Conservation (phyloP, 2,797 vertebrate species). For the Scleropages formosus region DNA sequence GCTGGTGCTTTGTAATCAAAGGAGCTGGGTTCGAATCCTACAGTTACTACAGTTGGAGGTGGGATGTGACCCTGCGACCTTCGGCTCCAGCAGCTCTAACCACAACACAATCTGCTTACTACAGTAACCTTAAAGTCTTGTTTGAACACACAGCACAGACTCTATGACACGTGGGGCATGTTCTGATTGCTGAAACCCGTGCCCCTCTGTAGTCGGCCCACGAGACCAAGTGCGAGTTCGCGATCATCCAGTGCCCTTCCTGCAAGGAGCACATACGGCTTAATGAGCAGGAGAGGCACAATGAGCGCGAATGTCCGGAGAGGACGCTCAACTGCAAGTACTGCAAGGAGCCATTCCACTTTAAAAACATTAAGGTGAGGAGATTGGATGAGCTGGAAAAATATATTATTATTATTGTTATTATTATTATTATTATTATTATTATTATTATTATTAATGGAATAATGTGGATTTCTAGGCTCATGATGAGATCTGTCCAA, state of each 20-base stretch:
- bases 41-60: too few species aligned
- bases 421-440: not conserved
- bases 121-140: not conserved
- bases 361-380: conserved; percentile 73
- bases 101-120: too few species aligned
- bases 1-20: too few species aligned
- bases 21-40: too few species aligned
- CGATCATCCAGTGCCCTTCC: conserved; percentile 75
- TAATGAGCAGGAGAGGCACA: conserved; percentile 77
- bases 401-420: not conserved
- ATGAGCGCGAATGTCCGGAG: conserved; percentile 78
- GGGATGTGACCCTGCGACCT: too few species aligned
- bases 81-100: too few species aligned
- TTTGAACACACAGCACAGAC: not conserved
- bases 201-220: conserved; percentile 59
- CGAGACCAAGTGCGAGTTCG: conserved; percentile 75
- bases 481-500: conserved; percentile 89
- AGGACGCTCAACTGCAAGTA: conserved; percentile 80
- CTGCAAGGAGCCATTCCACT: conserved; percentile 75
- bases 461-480: conserved; percentile 64
- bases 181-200: not conserved
- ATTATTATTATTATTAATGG: not conserved
- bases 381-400: not conserved
- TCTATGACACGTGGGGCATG: too few species aligned
- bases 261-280: conserved; percentile 78